Evolutionary conservation across 2,113 vertebrate species (phyloP).

Genomic region (Aviceda subcristata): DNA sequence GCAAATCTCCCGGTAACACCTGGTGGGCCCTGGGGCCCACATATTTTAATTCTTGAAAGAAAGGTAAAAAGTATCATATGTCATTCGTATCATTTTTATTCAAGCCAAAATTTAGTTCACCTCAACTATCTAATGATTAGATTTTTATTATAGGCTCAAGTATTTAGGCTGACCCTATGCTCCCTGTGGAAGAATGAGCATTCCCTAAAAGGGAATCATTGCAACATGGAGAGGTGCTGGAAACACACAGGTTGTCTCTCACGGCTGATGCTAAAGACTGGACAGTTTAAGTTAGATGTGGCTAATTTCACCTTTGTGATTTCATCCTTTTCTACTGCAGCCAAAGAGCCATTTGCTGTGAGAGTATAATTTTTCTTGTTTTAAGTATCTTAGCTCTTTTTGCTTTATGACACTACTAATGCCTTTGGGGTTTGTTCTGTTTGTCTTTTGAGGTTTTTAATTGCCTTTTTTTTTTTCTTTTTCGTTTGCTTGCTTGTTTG

Average conservation of each 20-base stretch:
- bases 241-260: not conserved
- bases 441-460: not conserved
- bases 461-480: not conserved
- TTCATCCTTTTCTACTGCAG: not conserved
- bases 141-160: not conserved
- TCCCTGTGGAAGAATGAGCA: rapidly evolving
- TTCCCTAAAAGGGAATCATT: not conserved
- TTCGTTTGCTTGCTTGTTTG: not conserved
- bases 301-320: not conserved
- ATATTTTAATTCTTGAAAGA: not conserved
- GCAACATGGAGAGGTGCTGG: not conserved
- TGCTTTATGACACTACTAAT: not conserved
- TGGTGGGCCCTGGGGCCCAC: rapidly evolving
- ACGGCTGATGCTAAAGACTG: not conserved
- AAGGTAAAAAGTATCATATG: not conserved
- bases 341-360: not conserved
- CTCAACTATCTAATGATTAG: not conserved
- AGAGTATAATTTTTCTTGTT: not conserved
- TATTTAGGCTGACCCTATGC: not conserved
- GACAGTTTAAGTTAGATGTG: not conserved
- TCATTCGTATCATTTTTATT: not conserved
- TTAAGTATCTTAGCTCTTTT: not conserved
- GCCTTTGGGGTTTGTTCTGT: not conserved
- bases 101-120: not conserved
- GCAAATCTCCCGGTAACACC: not conserved